Base-by-base conservation (phyloP, 1,140 invertebrate genomes). In the Drosophila pectinifera region DNA sequence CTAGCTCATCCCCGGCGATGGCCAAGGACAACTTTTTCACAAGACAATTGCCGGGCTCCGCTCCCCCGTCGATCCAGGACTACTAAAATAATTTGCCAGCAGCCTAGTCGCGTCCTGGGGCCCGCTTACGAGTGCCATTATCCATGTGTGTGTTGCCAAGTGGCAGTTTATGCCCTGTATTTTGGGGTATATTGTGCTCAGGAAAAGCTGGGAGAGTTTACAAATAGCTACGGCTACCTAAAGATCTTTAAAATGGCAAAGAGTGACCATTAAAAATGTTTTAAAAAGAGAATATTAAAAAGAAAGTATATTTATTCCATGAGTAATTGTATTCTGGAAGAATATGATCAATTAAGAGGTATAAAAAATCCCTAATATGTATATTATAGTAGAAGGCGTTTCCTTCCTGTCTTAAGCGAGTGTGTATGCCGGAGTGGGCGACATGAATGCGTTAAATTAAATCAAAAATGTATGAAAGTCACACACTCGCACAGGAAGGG, bases 391-490 rank as follows among this genome's bases (percentile, higher is more conserved):
- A 18, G 5, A 13, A 8, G 14, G 8, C 7, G 0, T 49, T 13
- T 54, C 7, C 28, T 4, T 14, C 7, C 2, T 24, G 16, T 18
- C 13, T 28, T 8, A 8, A 31, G 31, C n/a, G 34, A 38, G 41
- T 46, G 64, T 46, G 55, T 42, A 51, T 34, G 36, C 38, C 28
- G 10, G 51, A 58, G 57, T 39, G 18, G 56, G 39, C 57, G 26
- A 55, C 45, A 53, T 55, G 39, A 73, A 68, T 77, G 57, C 68
- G 63, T 83, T 73, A 86, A 88, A 86, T 88, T 76, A 86, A 86
- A 88, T 86, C 56, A 88, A 88, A 88, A 73, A 86, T 86, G 68
- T 67, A 82, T 69, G 78, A 75, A 75, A 57, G 45, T 46, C 42
- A 48, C 26, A 72, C 31, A 57, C 43, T 41, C 26, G 38, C 43